Evolutionary conservation across 2,113 vertebrate species (phyloP).

Genomic region (Ivindomyrus marchei): DNA sequence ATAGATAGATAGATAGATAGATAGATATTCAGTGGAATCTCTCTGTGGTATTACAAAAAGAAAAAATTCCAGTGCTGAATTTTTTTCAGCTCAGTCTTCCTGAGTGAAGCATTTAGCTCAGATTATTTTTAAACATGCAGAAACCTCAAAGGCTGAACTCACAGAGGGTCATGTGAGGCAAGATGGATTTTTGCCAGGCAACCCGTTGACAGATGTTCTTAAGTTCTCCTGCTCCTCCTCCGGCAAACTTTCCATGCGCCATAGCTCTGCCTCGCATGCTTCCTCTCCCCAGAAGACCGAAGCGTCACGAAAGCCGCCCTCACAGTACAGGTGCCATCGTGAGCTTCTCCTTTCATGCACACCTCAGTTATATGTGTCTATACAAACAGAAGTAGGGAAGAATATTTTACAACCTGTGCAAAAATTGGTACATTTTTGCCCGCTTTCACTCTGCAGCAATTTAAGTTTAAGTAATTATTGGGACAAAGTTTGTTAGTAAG

Average conservation of each 20-base stretch:
- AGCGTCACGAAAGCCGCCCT: neutral
- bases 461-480: neutral
- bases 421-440: neutral
- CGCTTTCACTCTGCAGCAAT: neutral
- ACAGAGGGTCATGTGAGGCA: slow-evolving; percentile 67
- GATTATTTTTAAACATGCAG: slow-evolving; percentile 45
- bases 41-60: slow-evolving; percentile 21
- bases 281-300: neutral
- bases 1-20: neutral
- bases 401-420: neutral
- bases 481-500: neutral
- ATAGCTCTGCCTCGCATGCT: slow-evolving; percentile 32
- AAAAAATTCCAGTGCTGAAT: slow-evolving; percentile 26
- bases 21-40: slow-evolving; percentile 5
- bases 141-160: slow-evolving; percentile 63
- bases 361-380: neutral
- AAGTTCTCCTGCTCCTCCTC: slow-evolving; percentile 31
- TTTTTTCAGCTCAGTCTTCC: slow-evolving; percentile 25
- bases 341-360: neutral
- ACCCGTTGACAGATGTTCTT: slow-evolving; percentile 51
- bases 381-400: neutral
- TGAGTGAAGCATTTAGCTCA: slow-evolving; percentile 35
- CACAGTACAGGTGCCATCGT: neutral
- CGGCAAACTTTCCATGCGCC: slow-evolving; percentile 41
- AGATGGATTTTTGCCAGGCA: slow-evolving; percentile 61